Evolutionary conservation across 1,140 invertebrate species (phyloP).

Genomic region (Drosophila aff.): DNA sequence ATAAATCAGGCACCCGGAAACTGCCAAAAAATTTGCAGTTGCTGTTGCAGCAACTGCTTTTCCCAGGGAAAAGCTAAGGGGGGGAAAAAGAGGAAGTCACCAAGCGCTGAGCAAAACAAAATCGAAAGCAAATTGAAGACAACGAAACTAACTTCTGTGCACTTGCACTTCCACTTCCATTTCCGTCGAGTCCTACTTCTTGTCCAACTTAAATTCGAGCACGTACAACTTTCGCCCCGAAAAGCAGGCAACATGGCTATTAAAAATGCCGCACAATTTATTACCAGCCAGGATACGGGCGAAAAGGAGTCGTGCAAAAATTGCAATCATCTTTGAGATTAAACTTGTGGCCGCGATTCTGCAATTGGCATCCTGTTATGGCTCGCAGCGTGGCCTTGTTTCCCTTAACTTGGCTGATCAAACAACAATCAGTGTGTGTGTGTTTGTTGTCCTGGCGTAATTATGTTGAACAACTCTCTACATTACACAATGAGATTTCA

Average conservation of each 20-base stretch:
- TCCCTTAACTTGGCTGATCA: slow-evolving; percentile 5
- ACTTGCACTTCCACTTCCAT: slow-evolving; percentile 33
- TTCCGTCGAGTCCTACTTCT: slow-evolving; percentile 32
- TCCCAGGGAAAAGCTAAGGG: slow-evolving; percentile 9
- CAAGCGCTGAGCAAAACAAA: slow-evolving; percentile 62
- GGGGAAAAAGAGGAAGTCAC: slow-evolving; percentile 45
- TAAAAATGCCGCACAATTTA: slow-evolving; percentile 80
- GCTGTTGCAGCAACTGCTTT: slow-evolving; percentile 10
- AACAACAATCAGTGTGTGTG: background rate
- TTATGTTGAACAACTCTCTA: slow-evolving; percentile 8
- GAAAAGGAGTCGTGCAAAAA: slow-evolving; percentile 43
- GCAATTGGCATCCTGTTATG: slow-evolving; percentile 7
- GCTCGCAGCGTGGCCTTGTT: background rate
- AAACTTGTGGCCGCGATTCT: slow-evolving; percentile 19
- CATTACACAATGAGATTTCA: slow-evolving; percentile 11
- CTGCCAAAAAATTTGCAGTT: slow-evolving; percentile 63
- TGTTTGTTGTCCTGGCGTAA: background rate
- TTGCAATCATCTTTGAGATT: slow-evolving; percentile 54
- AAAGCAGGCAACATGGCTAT: slow-evolving; percentile 61
- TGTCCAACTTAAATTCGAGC: slow-evolving; percentile 71
- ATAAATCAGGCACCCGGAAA: slow-evolving; percentile 70
- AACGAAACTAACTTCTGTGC: slow-evolving; percentile 64
- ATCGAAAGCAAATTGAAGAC: slow-evolving; percentile 82
- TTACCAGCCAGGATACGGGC: slow-evolving; percentile 40
- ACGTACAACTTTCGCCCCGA: slow-evolving; percentile 63